Evolutionary conservation across 1,140 invertebrate species (phyloP).

Genomic region (Trachymyrmex cornetzi): DNA sequence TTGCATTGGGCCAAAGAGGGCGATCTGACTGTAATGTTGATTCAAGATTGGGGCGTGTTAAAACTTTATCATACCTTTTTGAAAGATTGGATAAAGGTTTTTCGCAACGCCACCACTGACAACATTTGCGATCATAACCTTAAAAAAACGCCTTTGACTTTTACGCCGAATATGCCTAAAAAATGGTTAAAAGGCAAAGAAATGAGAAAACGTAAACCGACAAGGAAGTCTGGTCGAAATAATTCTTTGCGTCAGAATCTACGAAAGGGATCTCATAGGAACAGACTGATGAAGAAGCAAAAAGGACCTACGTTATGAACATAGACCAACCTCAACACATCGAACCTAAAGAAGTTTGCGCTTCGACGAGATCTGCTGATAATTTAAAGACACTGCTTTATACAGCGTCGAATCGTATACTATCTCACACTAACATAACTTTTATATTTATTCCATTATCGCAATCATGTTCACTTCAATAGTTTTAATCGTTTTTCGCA

Average conservation of each 20-base stretch:
- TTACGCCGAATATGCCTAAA: slow-evolving; percentile 62
- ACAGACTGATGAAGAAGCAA: slow-evolving; percentile 67
- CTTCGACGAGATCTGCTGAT: slow-evolving; percentile 40
- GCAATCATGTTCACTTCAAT: slow-evolving; percentile 52
- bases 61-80: slow-evolving; percentile 83
- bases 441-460: slow-evolving; percentile 76
- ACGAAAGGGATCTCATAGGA: slow-evolving; percentile 67
- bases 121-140: slow-evolving; percentile 79
- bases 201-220: slow-evolving; percentile 59
- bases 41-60: slow-evolving; percentile 86
- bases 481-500: slow-evolving; percentile 53
- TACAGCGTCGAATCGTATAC: slow-evolving; percentile 32
- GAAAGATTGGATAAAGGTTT: slow-evolving; percentile 84
- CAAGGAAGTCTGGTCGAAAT: slow-evolving; percentile 65
- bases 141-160: slow-evolving; percentile 51
- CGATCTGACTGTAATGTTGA: slow-evolving; percentile 83
- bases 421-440: slow-evolving; percentile 42
- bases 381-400: slow-evolving; percentile 23
- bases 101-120: slow-evolving; percentile 80
- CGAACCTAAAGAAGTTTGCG: background rate
- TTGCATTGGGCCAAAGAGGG: slow-evolving; percentile 83
- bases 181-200: slow-evolving; percentile 64
- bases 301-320: slow-evolving; percentile 22
- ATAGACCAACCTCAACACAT: background rate
- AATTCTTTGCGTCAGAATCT: slow-evolving; percentile 68